Evolutionary conservation across 2,888 invertebrate species (phyloP), one percentile per base, ranked within the genome.

Genomic region (Omphaloscelis lunosa): DNA sequence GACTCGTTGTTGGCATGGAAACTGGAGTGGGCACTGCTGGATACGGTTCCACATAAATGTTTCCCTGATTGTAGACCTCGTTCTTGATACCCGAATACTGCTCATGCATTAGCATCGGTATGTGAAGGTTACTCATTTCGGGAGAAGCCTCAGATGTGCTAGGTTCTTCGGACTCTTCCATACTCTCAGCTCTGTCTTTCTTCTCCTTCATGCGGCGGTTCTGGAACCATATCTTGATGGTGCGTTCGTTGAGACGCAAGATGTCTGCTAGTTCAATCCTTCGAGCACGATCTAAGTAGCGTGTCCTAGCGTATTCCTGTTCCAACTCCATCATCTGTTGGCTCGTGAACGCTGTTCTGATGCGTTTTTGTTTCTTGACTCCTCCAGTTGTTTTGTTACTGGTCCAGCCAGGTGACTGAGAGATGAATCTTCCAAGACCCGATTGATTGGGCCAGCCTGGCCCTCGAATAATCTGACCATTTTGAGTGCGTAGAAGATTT

Each of bases 151-250:
- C 92, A 0, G 92, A 92, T 15, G 92, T 93, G 45, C 89, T 92
- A 0, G 91, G 89, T 56, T 93, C 94, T 80, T 94, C 93, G 0
- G 87, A 88, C 45, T 93, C 93, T 73, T 94, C 94, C 1, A 90
- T 74, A 77, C 86, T 87, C 73, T 95, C 95, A 5, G 91, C 89
- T 59, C 94, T 94, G 80, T 97, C 97, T 89, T 98, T 98, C 91
- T 98, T 98, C 89, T 95, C 96, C 84, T 98, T 98, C 98, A 98
- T 98, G 1, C 98, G 95, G 0, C 98, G 96, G 91, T 98, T 98
- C 90, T 98, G 98, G 91, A 98, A 98, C 98, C 98, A 98, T 59
- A 98, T 98, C 92, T 98, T 98, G 68, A 98, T 98, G 0, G 93
- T 94, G 2, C 94, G 91, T 77, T 95, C 95, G 70, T 93, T 93